Evolutionary conservation across 2,888 invertebrate species (phyloP).

Genomic region (Graphium colonna): DNA sequence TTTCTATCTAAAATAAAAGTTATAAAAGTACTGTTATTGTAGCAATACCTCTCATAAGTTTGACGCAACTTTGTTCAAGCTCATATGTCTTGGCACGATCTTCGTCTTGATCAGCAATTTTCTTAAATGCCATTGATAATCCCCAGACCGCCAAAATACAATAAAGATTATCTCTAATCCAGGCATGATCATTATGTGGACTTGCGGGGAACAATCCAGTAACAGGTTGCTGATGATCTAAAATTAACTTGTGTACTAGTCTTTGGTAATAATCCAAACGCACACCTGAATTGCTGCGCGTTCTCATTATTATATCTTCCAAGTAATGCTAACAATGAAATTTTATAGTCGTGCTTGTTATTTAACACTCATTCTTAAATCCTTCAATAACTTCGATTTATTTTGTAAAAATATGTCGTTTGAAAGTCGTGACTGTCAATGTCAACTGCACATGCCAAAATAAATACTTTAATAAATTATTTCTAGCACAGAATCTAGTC

Average conservation of each 20-base stretch:
- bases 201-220: conserved; percentile 98
- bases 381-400: conserved; percentile 15
- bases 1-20: too few species aligned
- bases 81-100: conserved; percentile 99
- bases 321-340: conserved; percentile 20
- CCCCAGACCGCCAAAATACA: conserved; percentile 99
- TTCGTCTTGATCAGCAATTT: conserved; percentile 99
- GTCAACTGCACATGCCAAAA: background rate
- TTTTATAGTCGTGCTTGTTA: conserved; percentile 11
- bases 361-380: conserved; percentile 21
- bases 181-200: conserved; percentile 93
- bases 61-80: conserved; percentile 95
- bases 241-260: conserved; percentile 94
- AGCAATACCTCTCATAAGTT: conserved; percentile 87
- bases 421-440: conserved; percentile 58
- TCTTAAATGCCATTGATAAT: conserved; percentile 98
- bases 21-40: too few species aligned
- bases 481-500: too few species aligned
- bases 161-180: conserved; percentile 99
- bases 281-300: conserved; percentile 93
- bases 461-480: too few species aligned
- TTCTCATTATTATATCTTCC: conserved; percentile 82
- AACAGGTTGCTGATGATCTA: conserved; percentile 96
- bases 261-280: conserved; percentile 98
- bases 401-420: conserved; percentile 46